These are phyloP conservation scores for Notospermus geniculatus DNA, from an alignment of 1,140 invertebrate species.

Conservation along the genomic window DNA sequence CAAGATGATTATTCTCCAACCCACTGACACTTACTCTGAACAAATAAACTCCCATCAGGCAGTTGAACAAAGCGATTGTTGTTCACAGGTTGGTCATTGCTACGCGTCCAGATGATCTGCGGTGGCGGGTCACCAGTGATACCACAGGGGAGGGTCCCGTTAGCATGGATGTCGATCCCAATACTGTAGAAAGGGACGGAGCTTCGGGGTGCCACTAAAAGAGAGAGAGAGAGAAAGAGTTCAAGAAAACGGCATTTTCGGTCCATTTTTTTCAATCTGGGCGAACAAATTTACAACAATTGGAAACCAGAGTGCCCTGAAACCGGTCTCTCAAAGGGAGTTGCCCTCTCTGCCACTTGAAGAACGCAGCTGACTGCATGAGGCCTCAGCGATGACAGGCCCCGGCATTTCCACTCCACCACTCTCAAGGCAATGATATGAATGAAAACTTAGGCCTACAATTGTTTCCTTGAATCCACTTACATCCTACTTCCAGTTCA, in stretches of 20 bases:
- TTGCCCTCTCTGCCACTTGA: not conserved
- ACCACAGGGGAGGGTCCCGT: conserved; percentile 49
- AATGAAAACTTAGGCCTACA: no score
- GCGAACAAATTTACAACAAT: no score
- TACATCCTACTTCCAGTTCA: conserved; percentile 56
- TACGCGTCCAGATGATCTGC: conserved; percentile 48
- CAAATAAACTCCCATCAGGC: conserved; percentile 32
- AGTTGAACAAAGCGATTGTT: conserved; percentile 31
- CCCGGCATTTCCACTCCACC: no score
- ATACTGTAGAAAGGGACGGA: conserved; percentile 24
- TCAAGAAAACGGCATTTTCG: no score
- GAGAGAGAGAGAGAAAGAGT: not conserved
- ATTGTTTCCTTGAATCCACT: no score
- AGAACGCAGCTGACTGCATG: no score
- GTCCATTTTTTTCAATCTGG: no score
- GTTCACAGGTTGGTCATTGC: conserved; percentile 35
- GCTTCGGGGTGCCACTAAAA: not conserved
- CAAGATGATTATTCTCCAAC: no score
- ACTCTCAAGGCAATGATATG: no score
- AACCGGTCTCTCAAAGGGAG: no score
- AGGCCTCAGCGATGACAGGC: no score
- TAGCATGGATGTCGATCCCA: conserved; percentile 54
- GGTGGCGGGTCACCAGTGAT: conserved; percentile 50
- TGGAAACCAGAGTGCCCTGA: no score
- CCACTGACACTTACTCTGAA: conserved; percentile 33